A percentile compares a stretch with the other conserved stretches of the same genome.
phyloP scores from a whole-genome alignment of 2,888 invertebrate genomes.

The Fragum sueziense region DNA sequence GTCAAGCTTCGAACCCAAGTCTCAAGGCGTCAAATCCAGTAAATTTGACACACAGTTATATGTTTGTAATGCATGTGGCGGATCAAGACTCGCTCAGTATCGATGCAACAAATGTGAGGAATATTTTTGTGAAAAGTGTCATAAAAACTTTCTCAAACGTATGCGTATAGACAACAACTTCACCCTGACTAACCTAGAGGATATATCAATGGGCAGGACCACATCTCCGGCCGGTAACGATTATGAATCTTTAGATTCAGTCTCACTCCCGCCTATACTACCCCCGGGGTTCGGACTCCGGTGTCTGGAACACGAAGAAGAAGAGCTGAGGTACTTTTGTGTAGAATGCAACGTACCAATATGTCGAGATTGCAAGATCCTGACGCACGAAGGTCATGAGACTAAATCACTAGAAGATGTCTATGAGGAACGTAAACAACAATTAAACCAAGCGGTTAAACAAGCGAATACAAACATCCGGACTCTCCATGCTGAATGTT shows the following conservation, averaged over 20 bases:
- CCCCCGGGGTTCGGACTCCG: constrained; percentile 51
- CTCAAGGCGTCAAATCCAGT: constrained; percentile 9
- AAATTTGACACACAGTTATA: constrained; percentile 23
- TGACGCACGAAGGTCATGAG: constrained; percentile 52
- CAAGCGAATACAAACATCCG: constrained; percentile 50
- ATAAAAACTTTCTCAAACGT: constrained; percentile 50
- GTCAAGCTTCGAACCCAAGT: constrained; percentile 2
- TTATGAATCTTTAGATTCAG: constrained; percentile 41
- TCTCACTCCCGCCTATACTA: constrained; percentile 38
- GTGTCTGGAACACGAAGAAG: constrained; percentile 43
- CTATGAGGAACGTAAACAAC: constrained; percentile 50
- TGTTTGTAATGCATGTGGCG: constrained; percentile 46
- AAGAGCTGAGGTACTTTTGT: constrained; percentile 54
- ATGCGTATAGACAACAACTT: constrained; percentile 55
- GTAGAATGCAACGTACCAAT: constrained; percentile 46
- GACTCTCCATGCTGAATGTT: constrained; percentile 51
- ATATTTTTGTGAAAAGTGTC: constrained; percentile 59
- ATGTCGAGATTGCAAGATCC: constrained; percentile 57
- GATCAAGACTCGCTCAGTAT: constrained; percentile 49
- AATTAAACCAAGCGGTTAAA: constrained; percentile 48
- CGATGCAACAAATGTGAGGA: constrained; percentile 55
- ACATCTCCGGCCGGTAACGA: constrained; percentile 38
- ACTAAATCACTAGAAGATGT: constrained; percentile 51
- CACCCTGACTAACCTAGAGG: constrained; percentile 39
- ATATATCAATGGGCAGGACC: constrained; percentile 36